Conservation (phyloP, 2,888 invertebrate species). For the Dysmachus trigonus region DNA sequence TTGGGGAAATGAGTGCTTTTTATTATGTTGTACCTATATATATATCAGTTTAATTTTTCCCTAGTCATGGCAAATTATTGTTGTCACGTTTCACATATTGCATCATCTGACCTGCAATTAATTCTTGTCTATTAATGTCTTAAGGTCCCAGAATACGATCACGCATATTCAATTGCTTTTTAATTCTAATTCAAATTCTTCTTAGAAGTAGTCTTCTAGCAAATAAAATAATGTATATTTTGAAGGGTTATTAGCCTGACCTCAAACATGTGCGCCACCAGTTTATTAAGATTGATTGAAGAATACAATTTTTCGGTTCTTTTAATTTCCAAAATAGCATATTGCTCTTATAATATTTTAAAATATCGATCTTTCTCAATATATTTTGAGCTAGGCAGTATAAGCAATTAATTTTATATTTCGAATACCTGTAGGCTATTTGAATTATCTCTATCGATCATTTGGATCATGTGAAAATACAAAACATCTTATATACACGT, state of each 20-base stretch:
- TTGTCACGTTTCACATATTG: background rate
- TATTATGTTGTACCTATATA: background rate
- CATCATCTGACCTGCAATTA: background rate
- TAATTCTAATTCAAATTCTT: background rate
- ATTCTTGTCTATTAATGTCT: background rate
- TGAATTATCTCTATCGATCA: background rate
- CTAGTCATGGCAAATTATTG: background rate
- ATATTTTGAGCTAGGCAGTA: too few relatives aligned
- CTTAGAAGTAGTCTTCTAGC: background rate
- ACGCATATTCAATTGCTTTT: background rate
- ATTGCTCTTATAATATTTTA: background rate
- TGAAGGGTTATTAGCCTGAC: background rate
- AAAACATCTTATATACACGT: too few relatives aligned
- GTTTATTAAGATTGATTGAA: background rate
- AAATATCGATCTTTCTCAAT: background rate
- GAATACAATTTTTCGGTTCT: background rate
- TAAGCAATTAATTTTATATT: too few relatives aligned
- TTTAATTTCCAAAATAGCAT: background rate
- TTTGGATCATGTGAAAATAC: background rate
- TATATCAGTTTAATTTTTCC: background rate
- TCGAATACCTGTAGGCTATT: too few relatives aligned
- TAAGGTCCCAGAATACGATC: background rate
- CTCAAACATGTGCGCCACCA: background rate
- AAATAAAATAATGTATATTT: background rate
- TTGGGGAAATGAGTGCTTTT: background rate